Conservation (phyloP, 1,140 invertebrate genomes). For the Halictus rubicundus region DNA sequence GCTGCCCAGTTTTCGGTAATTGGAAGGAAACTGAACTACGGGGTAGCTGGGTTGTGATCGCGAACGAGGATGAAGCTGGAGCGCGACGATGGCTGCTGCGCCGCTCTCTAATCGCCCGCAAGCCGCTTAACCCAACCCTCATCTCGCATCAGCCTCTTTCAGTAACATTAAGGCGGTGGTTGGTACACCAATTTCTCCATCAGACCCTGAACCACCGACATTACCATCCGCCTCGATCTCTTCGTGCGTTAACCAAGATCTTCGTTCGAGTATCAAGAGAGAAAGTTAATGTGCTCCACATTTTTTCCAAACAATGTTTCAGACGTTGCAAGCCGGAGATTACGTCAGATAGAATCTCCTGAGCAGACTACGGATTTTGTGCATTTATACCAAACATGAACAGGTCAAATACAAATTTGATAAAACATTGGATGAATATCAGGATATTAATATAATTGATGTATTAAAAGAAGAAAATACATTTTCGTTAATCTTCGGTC, state of each 20-base stretch:
- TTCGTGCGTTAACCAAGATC: conserved; percentile 31
- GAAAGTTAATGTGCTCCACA: conserved; percentile 28
- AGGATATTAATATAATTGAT: too few species aligned
- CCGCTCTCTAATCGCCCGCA: conserved; percentile 71
- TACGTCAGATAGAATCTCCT: too few species aligned
- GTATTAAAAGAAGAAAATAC: too few species aligned
- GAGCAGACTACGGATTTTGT: too few species aligned
- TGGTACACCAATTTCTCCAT: conserved; percentile 55
- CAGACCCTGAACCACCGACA: conserved; percentile 32
- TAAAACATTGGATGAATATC: too few species aligned
- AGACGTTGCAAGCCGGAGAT: too few species aligned
- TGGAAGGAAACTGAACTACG: conserved; percentile 57
- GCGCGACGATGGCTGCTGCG: conserved; percentile 55
- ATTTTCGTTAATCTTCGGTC: too few species aligned
- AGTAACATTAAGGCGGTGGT: conserved; percentile 41
- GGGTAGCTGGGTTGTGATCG: conserved; percentile 58
- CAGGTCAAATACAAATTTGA: too few species aligned
- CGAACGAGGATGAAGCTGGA: conserved; percentile 63
- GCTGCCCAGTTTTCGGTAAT: conserved; percentile 16
- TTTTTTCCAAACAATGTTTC: not conserved
- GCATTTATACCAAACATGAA: too few species aligned
- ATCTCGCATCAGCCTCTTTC: conserved; percentile 28
- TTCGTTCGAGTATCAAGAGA: conserved; percentile 23
- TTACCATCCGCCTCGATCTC: conserved; percentile 38
- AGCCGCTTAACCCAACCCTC: conserved; percentile 67